phyloP scores from a whole-genome alignment of 2,888 invertebrate genomes.

The Spilosoma lubricipeda region DNA sequence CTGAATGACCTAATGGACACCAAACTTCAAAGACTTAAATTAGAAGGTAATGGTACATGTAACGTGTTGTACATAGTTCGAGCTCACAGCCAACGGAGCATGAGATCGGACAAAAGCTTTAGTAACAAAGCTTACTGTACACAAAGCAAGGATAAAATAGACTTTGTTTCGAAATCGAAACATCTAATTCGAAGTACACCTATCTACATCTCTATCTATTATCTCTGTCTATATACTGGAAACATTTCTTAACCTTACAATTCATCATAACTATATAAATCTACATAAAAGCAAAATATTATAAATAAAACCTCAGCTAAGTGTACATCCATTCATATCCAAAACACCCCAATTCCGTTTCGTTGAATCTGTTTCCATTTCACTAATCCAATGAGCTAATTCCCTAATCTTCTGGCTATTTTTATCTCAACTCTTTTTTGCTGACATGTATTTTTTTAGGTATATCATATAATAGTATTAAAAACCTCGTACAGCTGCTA shows the following conservation, averaged over 20 bases:
- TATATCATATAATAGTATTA: not conserved
- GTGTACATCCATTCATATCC: conserved; percentile 23
- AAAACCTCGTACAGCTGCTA: conserved; percentile 17
- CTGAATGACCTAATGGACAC: conserved; percentile 25
- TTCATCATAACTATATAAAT: conserved; percentile 7
- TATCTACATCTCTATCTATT: conserved; percentile 10
- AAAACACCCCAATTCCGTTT: conserved; percentile 41
- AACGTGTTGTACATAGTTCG: conserved; percentile 22
- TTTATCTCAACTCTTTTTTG: conserved; percentile 22
- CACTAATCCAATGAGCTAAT: conserved; percentile 33
- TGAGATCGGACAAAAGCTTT: conserved; percentile 44
- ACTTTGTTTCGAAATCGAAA: conserved; percentile 31
- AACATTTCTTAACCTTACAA: conserved; percentile 1
- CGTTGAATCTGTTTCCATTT: conserved; percentile 45
- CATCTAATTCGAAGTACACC: conserved; percentile 26
- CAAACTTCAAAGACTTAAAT: conserved; percentile 39
- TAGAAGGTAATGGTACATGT: conserved; percentile 25
- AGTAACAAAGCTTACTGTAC: conserved; percentile 29
- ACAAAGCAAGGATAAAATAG: conserved; percentile 27
- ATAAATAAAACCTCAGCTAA: conserved; percentile 21
- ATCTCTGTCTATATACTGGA: not conserved
- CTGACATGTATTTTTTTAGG: not conserved
- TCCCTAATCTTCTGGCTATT: conserved; percentile 28
- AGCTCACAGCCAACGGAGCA: conserved; percentile 29
- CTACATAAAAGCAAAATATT: conserved; percentile 4